Base-by-base conservation (phyloP, 1,140 invertebrate species). In the Dreissena polymorpha region DNA sequence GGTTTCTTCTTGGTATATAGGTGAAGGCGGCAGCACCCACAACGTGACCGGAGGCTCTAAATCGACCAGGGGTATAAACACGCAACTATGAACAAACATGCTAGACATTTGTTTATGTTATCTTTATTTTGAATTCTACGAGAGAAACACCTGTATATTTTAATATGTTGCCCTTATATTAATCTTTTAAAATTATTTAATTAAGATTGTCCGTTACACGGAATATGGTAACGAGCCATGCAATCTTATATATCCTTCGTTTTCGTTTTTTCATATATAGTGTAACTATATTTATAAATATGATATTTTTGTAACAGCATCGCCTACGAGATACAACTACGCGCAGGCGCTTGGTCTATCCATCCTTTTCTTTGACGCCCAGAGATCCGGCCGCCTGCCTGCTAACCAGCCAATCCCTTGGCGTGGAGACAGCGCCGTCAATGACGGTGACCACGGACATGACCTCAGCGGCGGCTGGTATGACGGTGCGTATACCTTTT, bases 401-500 rank as follows among this genome's bases (percentile, higher is more conserved):
- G 86, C 90, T 3, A 91, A 94, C 81, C 95, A 95, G 86, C 91
- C 94, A 16, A 94, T 95, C 53, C 86, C 92, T 5, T 95, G 95
- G 94, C 92, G 95, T 80, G 91, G 92, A 0, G 94, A 95, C 90
- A 95, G 95, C 0, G 95, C 94, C 8, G 87, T 95, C 12, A 82
- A 92, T 16, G 95, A 95, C 89, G 94, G 94, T 8, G 85, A 90
- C 8, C 92, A 94, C 51, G 94, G 94, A 6, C 93, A 94, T 88
- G 95, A 95, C 88, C 90, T 96, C 13, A 94, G 93, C 16, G 95
- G 95, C 64, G 95, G 95, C 67, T 95, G 95, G 91, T 95, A 95
- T 88, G 95, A 95, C 86, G 95, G 95, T 95, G 90, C 91, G 89
- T 60, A n/a, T 25, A 13, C 8, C n/a, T 39, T 39, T 39, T 39